Evolutionary conservation across 2,797 vertebrate genomes (phyloP).

Genomic region (Falco peregrinus): DNA sequence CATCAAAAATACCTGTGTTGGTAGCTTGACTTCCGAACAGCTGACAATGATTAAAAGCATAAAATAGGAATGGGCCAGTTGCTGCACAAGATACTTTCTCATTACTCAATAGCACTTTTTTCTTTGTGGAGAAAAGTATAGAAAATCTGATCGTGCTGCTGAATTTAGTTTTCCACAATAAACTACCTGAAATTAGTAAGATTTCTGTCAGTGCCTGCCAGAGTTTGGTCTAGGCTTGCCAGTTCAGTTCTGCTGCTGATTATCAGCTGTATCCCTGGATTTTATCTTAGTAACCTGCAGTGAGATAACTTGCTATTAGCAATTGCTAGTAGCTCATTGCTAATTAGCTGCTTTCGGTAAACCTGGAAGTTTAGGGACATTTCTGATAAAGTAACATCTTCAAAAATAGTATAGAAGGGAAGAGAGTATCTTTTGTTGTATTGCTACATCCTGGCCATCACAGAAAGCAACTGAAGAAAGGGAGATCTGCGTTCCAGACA

Average conservation of each 20-base stretch:
- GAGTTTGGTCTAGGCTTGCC: background rate
- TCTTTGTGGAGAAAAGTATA: background rate
- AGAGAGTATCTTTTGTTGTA: background rate
- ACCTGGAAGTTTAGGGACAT: background rate
- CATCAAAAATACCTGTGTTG: background rate
- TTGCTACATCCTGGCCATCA: background rate
- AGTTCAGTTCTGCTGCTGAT: background rate
- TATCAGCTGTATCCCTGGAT: background rate
- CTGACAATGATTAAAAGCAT: slow-evolving; percentile 42
- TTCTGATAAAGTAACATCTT: background rate
- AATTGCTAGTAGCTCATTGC: background rate
- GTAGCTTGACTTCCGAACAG: background rate
- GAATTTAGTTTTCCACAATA: background rate
- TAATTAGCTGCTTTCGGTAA: slow-evolving; percentile 15
- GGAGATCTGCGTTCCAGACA: background rate
- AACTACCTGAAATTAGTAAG: background rate
- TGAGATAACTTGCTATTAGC: background rate
- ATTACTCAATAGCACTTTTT: background rate
- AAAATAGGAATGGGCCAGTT: background rate
- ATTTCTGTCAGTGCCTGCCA: background rate
- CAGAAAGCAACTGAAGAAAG: background rate
- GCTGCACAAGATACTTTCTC: background rate
- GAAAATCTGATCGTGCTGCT: background rate
- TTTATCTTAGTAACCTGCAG: background rate
- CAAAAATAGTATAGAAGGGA: background rate